phyloP scores from a whole-genome alignment of 2,888 invertebrate species.

The Dendrolimus houi region DNA sequence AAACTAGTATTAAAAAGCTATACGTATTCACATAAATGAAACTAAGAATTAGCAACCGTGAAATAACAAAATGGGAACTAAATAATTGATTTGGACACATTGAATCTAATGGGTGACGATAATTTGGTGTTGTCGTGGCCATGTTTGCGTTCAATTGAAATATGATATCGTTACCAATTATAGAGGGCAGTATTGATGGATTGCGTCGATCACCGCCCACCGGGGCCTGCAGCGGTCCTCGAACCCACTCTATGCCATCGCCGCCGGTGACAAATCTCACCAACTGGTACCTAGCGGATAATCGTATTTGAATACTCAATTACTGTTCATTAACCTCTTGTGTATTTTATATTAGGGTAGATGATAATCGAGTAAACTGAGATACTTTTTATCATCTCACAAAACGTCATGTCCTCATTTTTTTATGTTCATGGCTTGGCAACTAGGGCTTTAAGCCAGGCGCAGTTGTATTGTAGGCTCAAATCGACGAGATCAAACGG shows the following conservation, averaged over 20 bases:
- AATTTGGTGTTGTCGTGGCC: background rate
- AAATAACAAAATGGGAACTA: background rate
- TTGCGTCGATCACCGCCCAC: conserved; percentile 35
- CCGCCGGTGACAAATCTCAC: background rate
- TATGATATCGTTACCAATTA: conserved; percentile 30
- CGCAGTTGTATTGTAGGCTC: no score
- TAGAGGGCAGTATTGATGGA: conserved; percentile 37
- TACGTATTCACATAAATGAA: no score
- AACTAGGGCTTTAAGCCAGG: no score
- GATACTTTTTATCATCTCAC: no score
- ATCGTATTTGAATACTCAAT: background rate
- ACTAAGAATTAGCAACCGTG: background rate
- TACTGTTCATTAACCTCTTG: background rate
- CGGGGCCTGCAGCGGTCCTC: conserved; percentile 11
- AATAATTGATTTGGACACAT: background rate
- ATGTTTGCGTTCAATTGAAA: conserved; percentile 19
- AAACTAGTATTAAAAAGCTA: no score
- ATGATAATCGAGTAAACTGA: no score
- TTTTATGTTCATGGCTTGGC: no score
- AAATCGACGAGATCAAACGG: no score
- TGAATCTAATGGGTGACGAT: background rate
- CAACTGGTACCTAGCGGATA: background rate
- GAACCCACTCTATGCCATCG: background rate
- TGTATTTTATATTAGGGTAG: no score
- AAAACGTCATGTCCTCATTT: no score